Evolutionary conservation across 1,140 invertebrate genomes (phyloP).

Genomic region (Drosophila biarmipes): DNA sequence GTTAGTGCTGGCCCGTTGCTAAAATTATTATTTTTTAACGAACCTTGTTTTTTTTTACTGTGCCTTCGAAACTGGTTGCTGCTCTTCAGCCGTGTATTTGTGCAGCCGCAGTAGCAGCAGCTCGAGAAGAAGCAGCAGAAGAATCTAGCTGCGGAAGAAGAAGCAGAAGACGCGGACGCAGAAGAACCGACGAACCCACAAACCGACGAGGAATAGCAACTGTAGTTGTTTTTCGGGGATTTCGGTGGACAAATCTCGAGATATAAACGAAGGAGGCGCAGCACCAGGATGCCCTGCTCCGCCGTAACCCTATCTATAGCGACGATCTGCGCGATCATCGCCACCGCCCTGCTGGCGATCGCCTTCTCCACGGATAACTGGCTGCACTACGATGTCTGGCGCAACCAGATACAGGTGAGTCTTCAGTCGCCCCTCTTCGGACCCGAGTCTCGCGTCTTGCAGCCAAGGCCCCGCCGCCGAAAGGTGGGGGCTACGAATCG

Average conservation of each 20-base stretch:
- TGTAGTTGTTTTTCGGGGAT: constrained; percentile 40
- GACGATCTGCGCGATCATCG: constrained; percentile 96
- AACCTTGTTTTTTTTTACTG: constrained; percentile 72
- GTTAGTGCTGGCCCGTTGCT: constrained; percentile 65
- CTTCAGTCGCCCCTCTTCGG: constrained; percentile 1
- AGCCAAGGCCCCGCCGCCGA: constrained; percentile 22
- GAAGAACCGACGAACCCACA: constrained; percentile 33
- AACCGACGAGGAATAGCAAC: constrained; percentile 46
- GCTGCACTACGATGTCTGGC: constrained; percentile 95
- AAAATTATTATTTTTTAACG: constrained; percentile 68
- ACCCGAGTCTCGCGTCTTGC: constrained; percentile 3
- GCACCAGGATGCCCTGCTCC: constrained; percentile 91
- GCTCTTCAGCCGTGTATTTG: constrained; percentile 37
- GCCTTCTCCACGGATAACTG: constrained; percentile 98
- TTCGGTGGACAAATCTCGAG: constrained; percentile 44
- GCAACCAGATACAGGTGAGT: constrained; percentile 93
- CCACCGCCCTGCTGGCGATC: constrained; percentile 94
- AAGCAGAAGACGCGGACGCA: constrained; percentile 18
- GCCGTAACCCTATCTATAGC: constrained; percentile 97
- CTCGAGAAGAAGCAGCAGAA: constrained; percentile 43
- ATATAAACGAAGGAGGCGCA: constrained; percentile 10
- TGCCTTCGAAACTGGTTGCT: constrained; percentile 72
- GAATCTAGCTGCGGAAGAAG: constrained; percentile 38
- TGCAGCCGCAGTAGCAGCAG: constrained; percentile 55
- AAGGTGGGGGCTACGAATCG: constrained; percentile 1